Evolutionary conservation across 30 jellyfish, hydroid and myxozoan species (phyloP).

Genomic region (Aurelia sp.): DNA sequence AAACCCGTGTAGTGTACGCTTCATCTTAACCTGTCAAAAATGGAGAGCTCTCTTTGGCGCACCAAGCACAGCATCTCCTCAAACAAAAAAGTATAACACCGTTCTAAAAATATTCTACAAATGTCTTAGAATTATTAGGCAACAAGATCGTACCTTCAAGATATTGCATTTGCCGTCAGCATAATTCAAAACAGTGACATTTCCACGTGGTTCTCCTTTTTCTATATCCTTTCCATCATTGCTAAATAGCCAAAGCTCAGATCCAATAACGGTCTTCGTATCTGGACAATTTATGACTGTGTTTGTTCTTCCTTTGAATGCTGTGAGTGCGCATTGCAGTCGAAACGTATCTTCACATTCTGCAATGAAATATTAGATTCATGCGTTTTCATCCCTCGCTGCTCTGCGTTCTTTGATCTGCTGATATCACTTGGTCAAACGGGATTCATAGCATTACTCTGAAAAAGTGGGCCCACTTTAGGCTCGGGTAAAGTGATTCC

Average conservation of each 20-base stretch:
- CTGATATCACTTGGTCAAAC: too few relatives aligned
- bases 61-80: too few relatives aligned
- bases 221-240: slow-evolving; percentile 34
- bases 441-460: too few relatives aligned
- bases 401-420: too few relatives aligned
- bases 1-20: too few relatives aligned
- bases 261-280: slow-evolving; percentile 78
- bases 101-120: too few relatives aligned
- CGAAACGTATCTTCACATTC: slow-evolving; percentile 82
- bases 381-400: too few relatives aligned
- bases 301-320: slow-evolving; percentile 37
- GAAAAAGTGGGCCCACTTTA: too few relatives aligned
- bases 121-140: neutral
- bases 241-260: slow-evolving; percentile 93
- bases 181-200: slow-evolving; percentile 81
- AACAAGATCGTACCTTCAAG: slow-evolving; percentile 54
- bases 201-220: slow-evolving; percentile 36
- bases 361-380: neutral
- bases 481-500: too few relatives aligned
- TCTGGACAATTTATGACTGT: slow-evolving; percentile 49
- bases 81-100: too few relatives aligned
- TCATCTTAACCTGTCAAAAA: too few relatives aligned
- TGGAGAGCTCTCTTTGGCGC: too few relatives aligned
- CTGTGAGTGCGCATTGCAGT: slow-evolving; percentile 73
- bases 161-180: slow-evolving; percentile 79